A percentile compares a stretch with the other conserved stretches of the same genome.
These are phyloP conservation scores for Nyctibius bracteatus DNA, from an alignment of 2,113 vertebrate genomes.

Conservation along the genomic window DNA sequence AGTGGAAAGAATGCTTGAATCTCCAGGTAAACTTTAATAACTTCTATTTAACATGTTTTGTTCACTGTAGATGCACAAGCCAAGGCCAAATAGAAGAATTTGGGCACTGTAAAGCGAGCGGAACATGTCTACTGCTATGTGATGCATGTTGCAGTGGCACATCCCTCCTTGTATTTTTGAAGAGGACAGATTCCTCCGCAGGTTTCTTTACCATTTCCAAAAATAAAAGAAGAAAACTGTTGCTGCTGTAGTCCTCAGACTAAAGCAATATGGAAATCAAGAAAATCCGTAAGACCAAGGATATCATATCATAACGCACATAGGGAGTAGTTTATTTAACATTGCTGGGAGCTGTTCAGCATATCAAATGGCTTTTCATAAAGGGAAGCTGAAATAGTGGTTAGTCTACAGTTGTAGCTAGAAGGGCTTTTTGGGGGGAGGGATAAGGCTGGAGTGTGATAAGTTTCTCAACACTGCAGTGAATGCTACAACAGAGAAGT, in stretches of 20 bases:
- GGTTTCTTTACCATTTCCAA: neutral
- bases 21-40: neutral
- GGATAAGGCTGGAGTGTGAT: neutral
- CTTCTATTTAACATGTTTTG: neutral
- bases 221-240: neutral
- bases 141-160: neutral
- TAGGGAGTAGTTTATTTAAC: neutral
- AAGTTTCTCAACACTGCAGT: neutral
- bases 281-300: neutral
- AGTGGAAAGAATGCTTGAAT: neutral
- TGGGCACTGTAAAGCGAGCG: neutral
- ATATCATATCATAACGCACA: neutral
- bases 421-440: neutral
- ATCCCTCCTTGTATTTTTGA: neutral
- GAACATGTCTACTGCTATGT: neutral
- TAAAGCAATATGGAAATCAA: neutral
- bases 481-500: neutral
- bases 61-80: neutral
- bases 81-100: neutral
- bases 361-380: neutral
- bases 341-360: neutral
- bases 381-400: neutral
- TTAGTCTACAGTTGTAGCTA: neutral
- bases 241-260: neutral
- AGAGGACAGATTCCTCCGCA: neutral